These are phyloP conservation scores for Silurus meridionalis DNA, from an alignment of 2,113 vertebrate species.

Conservation along the genomic window DNA sequence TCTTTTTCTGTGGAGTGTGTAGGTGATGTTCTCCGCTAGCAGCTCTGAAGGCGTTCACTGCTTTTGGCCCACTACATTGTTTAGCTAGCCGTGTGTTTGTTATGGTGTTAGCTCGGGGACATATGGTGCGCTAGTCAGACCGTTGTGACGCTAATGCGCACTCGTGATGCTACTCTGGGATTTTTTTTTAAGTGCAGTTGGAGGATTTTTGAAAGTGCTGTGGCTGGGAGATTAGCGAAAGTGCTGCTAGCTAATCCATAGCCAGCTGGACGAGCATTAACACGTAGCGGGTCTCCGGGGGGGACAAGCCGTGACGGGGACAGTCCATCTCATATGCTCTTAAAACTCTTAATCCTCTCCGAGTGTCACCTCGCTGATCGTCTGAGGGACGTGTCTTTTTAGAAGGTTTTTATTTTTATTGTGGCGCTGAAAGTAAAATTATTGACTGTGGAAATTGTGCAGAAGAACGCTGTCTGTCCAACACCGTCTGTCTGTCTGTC, in stretches of 20 bases:
- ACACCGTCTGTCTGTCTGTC: too few species aligned
- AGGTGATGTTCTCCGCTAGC: too few species aligned
- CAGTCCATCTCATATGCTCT: slow-evolving; percentile 21
- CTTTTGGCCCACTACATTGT: not conserved
- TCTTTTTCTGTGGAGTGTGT: too few species aligned
- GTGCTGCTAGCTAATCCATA: slow-evolving; percentile 43
- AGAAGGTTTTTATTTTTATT: not conserved
- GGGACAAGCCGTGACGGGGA: slow-evolving; percentile 13
- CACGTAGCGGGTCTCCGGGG: slow-evolving; percentile 9
- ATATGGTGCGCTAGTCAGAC: slow-evolving; percentile 28
- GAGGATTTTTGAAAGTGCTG: slow-evolving; percentile 33
- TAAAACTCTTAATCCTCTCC: slow-evolving; percentile 19
- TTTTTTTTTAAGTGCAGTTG: slow-evolving; percentile 1
- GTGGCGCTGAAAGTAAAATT: not conserved
- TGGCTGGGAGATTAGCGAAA: slow-evolving; percentile 32
- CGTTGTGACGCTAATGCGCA: not conserved
- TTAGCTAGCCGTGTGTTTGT: slow-evolving; percentile 7
- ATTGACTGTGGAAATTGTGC: not conserved
- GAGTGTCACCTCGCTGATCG: not conserved
- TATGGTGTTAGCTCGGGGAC: slow-evolving; percentile 14
- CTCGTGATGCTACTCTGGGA: slow-evolving; percentile 16
- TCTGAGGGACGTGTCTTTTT: not conserved
- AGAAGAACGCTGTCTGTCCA: not conserved
- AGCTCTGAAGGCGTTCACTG: too few species aligned
- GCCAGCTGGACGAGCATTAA: slow-evolving; percentile 43